Conservation (phyloP, 2,888 invertebrate genomes). For the Octonoba sinensis region DNA sequence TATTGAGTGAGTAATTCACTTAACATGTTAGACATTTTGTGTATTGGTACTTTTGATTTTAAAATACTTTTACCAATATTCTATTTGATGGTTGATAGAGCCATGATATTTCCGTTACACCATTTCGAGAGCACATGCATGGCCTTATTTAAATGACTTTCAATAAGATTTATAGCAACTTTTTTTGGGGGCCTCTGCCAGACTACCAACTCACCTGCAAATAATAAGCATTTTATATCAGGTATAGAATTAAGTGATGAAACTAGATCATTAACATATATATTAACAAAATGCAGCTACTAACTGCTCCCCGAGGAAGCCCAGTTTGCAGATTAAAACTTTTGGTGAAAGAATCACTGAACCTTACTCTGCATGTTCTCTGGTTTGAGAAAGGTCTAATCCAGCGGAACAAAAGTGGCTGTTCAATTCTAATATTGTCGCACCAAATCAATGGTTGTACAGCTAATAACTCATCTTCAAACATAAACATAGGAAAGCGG, state of each 20-base stretch:
- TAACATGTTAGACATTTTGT: too few species aligned
- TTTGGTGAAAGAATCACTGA: not conserved
- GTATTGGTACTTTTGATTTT: too few species aligned
- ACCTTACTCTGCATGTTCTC: not conserved
- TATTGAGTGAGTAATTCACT: too few species aligned
- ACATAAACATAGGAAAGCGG: too few species aligned
- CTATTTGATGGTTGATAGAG: too few species aligned
- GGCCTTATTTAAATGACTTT: too few species aligned
- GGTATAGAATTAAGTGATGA: not conserved
- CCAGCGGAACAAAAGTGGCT: too few species aligned
- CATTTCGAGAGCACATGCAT: conserved; percentile 1
- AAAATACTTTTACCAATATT: too few species aligned
- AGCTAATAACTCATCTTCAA: too few species aligned
- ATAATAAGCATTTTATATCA: conserved; percentile 1
- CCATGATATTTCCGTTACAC: conserved; percentile 21
- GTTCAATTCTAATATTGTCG: too few species aligned
- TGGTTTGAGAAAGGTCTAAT: not conserved
- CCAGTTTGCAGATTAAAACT: conserved; percentile 1
- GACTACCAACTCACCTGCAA: conserved; percentile 7
- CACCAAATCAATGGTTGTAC: too few species aligned
- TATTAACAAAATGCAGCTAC: conserved; percentile 7
- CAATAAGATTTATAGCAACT: not conserved
- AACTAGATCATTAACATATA: not conserved
- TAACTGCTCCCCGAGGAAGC: conserved; percentile 12
- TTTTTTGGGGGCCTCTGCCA: not conserved